Conservation (phyloP, 2,797 vertebrate species). For the Sebastes dallii region DNA sequence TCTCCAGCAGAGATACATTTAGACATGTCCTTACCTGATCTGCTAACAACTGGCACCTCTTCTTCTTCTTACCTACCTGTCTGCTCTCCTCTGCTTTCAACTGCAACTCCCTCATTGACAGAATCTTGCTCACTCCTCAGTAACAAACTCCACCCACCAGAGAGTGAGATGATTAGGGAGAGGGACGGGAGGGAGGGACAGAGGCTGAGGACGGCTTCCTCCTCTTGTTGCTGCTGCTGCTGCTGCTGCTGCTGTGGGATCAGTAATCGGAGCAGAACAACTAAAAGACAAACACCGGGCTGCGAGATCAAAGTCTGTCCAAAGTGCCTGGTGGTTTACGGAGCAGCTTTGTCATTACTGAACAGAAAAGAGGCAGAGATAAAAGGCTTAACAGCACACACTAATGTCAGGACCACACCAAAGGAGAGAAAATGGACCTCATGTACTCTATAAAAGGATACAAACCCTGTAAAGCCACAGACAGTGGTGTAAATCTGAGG, state of each 20-base stretch:
- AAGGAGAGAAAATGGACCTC: not conserved
- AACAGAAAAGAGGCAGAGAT: conserved; percentile 33
- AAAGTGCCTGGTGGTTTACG: conserved; percentile 43
- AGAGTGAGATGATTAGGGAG: conserved; percentile 19
- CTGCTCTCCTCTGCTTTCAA: conserved; percentile 35
- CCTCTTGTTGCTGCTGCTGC: not conserved
- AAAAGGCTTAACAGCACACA: not conserved
- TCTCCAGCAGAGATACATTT: conserved; percentile 6
- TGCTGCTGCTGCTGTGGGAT: conserved; percentile 42
- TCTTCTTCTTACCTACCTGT: conserved; percentile 30
- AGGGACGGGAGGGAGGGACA: conserved; percentile 32
- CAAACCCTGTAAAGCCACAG: not conserved
- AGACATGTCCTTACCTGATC: conserved; percentile 78
- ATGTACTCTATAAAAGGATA: not conserved
- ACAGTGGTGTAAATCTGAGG: not conserved
- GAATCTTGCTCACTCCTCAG: conserved; percentile 35
- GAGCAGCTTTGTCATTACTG: conserved; percentile 70
- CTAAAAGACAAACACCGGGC: conserved; percentile 64
- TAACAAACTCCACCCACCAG: conserved; percentile 66
- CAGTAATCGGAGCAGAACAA: conserved; percentile 62
- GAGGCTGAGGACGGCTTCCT: conserved; percentile 42
- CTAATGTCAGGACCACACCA: conserved; percentile 4
- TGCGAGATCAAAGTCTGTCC: conserved; percentile 76
- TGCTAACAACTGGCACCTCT: conserved; percentile 22
- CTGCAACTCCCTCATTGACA: conserved; percentile 64